Conservation (phyloP, 2,113 vertebrate genomes). For the Mionectes macconnelli region DNA sequence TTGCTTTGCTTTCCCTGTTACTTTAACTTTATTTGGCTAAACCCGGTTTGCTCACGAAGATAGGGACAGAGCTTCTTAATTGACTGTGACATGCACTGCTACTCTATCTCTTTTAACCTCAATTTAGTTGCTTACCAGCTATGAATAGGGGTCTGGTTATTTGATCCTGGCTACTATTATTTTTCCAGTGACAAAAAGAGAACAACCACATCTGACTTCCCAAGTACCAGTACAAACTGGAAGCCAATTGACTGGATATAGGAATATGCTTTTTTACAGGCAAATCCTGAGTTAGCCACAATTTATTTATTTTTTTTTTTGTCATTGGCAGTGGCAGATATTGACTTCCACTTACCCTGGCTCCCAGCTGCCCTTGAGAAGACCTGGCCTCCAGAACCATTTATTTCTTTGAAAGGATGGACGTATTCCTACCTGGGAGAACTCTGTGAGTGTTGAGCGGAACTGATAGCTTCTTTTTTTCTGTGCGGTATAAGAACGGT, state of each 20-base stretch:
- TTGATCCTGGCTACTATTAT: background rate
- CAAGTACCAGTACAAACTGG: background rate
- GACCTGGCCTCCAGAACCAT: background rate
- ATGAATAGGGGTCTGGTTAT: background rate
- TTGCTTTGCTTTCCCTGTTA: constrained; percentile 11
- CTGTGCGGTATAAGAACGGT: background rate
- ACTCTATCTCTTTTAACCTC: background rate
- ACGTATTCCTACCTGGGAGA: background rate
- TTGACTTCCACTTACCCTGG: background rate
- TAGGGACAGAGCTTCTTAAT: background rate
- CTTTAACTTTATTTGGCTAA: background rate
- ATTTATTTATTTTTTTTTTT: background rate
- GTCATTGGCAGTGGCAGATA: background rate
- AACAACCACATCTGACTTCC: background rate
- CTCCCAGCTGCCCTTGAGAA: background rate
- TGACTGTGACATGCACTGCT: background rate
- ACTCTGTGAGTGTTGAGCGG: background rate
- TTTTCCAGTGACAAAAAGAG: background rate
- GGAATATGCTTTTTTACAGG: background rate
- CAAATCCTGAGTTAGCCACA: background rate
- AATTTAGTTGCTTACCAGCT: background rate
- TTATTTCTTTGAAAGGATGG: background rate
- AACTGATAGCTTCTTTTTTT: background rate
- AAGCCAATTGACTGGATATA: background rate
- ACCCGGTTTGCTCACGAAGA: background rate